These are phyloP conservation scores for Lates calcarifer DNA, from an alignment of 2,113 vertebrate genomes.

Conservation along the genomic window DNA sequence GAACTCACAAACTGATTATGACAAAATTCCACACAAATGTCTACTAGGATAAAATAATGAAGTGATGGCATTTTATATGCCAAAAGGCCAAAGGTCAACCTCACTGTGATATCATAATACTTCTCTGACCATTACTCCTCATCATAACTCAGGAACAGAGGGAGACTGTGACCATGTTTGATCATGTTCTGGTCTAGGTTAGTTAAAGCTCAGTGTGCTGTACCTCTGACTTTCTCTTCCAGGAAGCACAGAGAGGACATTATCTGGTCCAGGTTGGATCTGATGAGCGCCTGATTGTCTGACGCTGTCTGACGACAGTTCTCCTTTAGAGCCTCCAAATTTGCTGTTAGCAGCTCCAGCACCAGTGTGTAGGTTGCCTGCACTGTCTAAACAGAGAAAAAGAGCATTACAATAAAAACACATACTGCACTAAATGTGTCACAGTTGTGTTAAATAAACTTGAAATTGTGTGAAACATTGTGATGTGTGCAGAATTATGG, in stretches of 20 bases:
- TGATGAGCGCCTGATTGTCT: conserved; percentile 88
- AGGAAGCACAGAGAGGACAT: conserved; percentile 89
- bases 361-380: conserved; percentile 89
- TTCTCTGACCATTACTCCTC: too few species aligned
- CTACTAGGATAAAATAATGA: too few species aligned
- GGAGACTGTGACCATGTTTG: too few species aligned
- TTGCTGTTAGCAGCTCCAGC: conserved; percentile 85
- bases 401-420: not conserved
- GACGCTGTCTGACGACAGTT: conserved; percentile 86
- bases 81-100: too few species aligned
- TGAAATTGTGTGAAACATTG: not conserved
- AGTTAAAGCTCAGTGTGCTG: not conserved
- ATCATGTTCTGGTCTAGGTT: too few species aligned
- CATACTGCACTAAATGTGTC: not conserved
- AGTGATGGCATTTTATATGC: too few species aligned
- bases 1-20: too few species aligned
- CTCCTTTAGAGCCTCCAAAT: conserved; percentile 85
- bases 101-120: too few species aligned
- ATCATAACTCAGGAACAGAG: too few species aligned
- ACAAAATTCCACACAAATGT: not conserved
- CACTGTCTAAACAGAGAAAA: conserved; percentile 81
- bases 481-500: not conserved
- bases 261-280: conserved; percentile 94
- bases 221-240: conserved; percentile 92
- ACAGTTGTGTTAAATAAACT: not conserved